Conservation (phyloP, 2,888 invertebrate species). For the Unio pictorum region DNA sequence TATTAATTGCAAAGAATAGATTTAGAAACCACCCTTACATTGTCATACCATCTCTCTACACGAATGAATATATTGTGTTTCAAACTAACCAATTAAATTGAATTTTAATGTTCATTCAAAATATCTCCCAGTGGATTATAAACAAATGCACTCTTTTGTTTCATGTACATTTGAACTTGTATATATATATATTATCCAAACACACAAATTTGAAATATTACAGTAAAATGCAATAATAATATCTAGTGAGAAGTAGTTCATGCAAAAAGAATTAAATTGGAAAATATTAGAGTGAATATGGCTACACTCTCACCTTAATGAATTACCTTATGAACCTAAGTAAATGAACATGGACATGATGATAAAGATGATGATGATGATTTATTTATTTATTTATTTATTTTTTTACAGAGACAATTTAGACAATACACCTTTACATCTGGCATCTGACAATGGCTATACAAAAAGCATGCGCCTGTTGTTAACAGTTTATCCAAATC, state of each 20-base stretch:
- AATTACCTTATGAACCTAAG: too few species aligned
- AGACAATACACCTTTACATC: constrained; percentile 86
- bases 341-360: not conserved
- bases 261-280: not conserved
- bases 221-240: too few species aligned
- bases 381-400: not conserved
- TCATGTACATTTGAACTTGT: too few species aligned
- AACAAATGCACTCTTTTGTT: too few species aligned
- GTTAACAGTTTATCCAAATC: constrained; percentile 87
- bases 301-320: too few species aligned
- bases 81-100: not conserved
- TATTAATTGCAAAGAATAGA: too few species aligned
- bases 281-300: too few species aligned
- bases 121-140: too few species aligned
- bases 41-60: not conserved
- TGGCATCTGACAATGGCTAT: constrained; percentile 86
- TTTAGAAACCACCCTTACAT: too few species aligned
- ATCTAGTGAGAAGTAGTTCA: not conserved
- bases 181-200: too few species aligned
- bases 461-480: constrained; percentile 87
- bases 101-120: not conserved
- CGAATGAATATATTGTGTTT: not conserved
- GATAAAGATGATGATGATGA: not conserved
- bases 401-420: constrained; percentile 76
- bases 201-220: too few species aligned